Evolutionary conservation across 30 jellyfish, hydroid and myxozoan genomes (phyloP).

Genomic region (Morbakka virulenta): DNA sequence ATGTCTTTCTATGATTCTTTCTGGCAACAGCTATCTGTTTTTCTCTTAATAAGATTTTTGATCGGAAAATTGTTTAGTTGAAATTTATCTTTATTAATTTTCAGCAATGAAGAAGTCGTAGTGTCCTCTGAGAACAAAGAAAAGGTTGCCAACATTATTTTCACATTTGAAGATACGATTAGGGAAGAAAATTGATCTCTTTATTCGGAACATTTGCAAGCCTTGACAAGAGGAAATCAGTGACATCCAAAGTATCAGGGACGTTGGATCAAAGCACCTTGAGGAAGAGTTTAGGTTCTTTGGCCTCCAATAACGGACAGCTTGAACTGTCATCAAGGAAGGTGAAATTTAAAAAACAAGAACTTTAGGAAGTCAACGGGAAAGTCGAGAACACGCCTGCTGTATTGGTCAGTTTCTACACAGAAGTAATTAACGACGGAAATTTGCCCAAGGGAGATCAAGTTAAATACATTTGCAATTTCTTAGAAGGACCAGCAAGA

Average conservation of each 20-base stretch:
- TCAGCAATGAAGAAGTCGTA: too few relatives aligned
- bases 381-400: constrained; percentile 36
- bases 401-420: constrained; percentile 38
- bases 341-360: constrained; percentile 35
- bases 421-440: constrained; percentile 28
- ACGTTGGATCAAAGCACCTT: background rate
- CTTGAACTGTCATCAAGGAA: background rate
- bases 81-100: too few relatives aligned
- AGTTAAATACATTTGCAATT: constrained; percentile 29
- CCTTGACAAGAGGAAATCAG: too few relatives aligned
- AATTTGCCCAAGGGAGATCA: constrained; percentile 16
- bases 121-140: constrained; percentile 3
- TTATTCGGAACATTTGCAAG: too few relatives aligned
- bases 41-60: too few relatives aligned
- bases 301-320: background rate
- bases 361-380: constrained; percentile 4
- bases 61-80: too few relatives aligned
- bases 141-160: background rate
- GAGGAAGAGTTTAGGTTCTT: background rate
- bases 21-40: too few relatives aligned
- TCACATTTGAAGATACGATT: background rate
- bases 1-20: too few relatives aligned
- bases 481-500: constrained; percentile 49
- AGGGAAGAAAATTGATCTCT: background rate
- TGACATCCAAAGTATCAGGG: too few relatives aligned